Percentiles rank a stretch among this genome's conserved stretches.
These are phyloP conservation scores for Podarcis raffonei DNA, from an alignment of 2,113 vertebrate genomes.

Conservation along the genomic window DNA sequence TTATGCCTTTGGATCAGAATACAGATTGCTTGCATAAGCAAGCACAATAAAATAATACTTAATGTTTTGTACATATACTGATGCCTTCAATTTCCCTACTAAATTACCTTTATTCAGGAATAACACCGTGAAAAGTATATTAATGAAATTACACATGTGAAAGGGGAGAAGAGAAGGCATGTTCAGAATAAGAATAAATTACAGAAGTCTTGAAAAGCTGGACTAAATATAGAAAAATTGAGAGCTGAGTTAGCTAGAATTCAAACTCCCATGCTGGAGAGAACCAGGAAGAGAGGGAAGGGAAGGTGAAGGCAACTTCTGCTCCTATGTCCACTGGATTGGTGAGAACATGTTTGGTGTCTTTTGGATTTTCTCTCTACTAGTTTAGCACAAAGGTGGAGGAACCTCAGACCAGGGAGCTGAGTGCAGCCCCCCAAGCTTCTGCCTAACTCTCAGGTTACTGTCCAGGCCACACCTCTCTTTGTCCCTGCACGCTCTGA, in stretches of 20 bases:
- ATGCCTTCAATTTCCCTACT: neutral
- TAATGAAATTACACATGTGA: neutral
- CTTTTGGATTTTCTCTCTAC: too few relatives aligned
- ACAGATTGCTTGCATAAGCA: constrained; percentile 1
- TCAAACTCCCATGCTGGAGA: neutral
- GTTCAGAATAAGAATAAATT: neutral
- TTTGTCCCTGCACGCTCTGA: too few relatives aligned
- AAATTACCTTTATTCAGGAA: neutral
- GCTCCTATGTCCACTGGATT: neutral
- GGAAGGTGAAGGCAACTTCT: neutral
- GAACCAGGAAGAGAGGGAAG: neutral
- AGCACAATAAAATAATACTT: neutral
- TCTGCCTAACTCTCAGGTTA: too few relatives aligned
- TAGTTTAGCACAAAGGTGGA: too few relatives aligned
- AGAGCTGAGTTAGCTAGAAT: neutral
- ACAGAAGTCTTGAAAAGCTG: neutral
- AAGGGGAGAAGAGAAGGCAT: neutral
- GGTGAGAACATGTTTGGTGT: neutral
- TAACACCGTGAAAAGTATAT: neutral
- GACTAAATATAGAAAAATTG: neutral
- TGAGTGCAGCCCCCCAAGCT: too few relatives aligned
- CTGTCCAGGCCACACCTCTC: too few relatives aligned
- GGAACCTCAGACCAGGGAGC: too few relatives aligned
- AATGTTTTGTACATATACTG: neutral
- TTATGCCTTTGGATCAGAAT: neutral